Conservation (phyloP, 37 sponge, comb jelly and placozoan genomes). For the Tethya wilhelma region DNA sequence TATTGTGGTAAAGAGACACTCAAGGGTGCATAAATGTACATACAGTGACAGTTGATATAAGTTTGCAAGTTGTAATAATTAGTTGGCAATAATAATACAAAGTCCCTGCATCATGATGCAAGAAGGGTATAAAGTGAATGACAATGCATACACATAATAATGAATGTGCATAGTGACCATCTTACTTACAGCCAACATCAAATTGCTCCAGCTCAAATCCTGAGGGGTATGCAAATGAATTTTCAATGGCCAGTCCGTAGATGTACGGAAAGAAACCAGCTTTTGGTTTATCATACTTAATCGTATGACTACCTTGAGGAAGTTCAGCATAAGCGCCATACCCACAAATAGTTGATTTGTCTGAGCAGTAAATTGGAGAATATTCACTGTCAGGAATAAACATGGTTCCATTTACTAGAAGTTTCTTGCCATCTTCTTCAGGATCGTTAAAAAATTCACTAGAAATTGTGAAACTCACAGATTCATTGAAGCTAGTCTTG, state of each 20-base stretch:
- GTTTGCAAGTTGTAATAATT: no score
- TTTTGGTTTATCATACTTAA: conserved; percentile 5
- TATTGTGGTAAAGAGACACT: no score
- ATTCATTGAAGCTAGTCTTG: neutral
- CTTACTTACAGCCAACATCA: conserved; percentile 10
- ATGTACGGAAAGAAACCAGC: conserved; percentile 11
- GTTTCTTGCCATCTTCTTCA: neutral
- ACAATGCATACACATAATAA: no score
- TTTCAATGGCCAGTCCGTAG: conserved; percentile 32
- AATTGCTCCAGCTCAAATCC: conserved; percentile 56
- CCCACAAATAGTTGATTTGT: conserved; percentile 26
- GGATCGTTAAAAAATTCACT: conserved; percentile 24
- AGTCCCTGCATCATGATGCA: no score
- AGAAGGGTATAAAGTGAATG: no score
- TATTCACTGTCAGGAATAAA: neutral
- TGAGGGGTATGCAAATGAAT: conserved; percentile 25
- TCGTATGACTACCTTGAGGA: neutral
- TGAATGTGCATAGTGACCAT: neutral
- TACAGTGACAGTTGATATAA: no score
- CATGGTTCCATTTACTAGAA: conserved; percentile 1
- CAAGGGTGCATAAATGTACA: no score
- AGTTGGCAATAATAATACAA: no score
- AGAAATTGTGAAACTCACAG: conserved; percentile 13
- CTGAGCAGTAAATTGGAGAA: conserved; percentile 11
- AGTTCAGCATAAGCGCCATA: conserved; percentile 12